A percentile compares a stretch with the other conserved stretches of the same genome.
phyloP scores from a whole-genome alignment of 2,888 invertebrate genomes.

The Anaspis maculata region DNA sequence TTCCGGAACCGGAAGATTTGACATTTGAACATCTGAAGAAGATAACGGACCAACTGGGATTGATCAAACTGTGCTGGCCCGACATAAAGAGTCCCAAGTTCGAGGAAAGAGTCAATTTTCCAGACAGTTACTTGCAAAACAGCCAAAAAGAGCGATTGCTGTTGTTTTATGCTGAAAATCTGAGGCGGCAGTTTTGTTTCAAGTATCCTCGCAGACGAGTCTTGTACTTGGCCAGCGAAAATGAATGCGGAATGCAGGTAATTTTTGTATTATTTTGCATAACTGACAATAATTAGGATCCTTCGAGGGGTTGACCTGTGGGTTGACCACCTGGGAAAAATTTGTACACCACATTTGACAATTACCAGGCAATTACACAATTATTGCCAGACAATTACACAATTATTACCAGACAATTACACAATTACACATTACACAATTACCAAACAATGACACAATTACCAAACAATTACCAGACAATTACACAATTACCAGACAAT shows the following conservation, averaged over 20 bases:
- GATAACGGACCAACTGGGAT: constrained; percentile 51
- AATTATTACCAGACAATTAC: too few species aligned
- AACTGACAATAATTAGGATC: too few species aligned
- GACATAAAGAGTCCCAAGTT: constrained; percentile 48
- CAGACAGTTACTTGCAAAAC: constrained; percentile 57
- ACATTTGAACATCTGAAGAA: constrained; percentile 49
- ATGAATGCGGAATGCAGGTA: constrained; percentile 73
- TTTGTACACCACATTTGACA: too few species aligned
- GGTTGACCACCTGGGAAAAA: too few species aligned
- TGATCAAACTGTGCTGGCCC: constrained; percentile 59
- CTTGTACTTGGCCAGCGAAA: constrained; percentile 60
- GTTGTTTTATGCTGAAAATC: constrained; percentile 69
- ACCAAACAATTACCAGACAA: too few species aligned
- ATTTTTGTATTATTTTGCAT: too few species aligned
- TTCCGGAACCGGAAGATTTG: constrained; percentile 36
- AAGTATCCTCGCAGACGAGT: constrained; percentile 55
- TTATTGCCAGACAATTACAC: too few species aligned
- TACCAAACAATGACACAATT: too few species aligned
- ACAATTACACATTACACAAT: too few species aligned
- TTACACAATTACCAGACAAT: too few species aligned
- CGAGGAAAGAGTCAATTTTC: constrained; percentile 52
- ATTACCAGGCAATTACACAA: too few species aligned
- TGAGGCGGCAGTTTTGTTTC: constrained; percentile 59
- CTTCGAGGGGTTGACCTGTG: too few species aligned
- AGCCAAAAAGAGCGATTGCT: constrained; percentile 62